Evolutionary conservation across 2,113 vertebrate species (phyloP), one percentile per base, ranked within the genome.

Genomic region (Lanius ludovicianus): DNA sequence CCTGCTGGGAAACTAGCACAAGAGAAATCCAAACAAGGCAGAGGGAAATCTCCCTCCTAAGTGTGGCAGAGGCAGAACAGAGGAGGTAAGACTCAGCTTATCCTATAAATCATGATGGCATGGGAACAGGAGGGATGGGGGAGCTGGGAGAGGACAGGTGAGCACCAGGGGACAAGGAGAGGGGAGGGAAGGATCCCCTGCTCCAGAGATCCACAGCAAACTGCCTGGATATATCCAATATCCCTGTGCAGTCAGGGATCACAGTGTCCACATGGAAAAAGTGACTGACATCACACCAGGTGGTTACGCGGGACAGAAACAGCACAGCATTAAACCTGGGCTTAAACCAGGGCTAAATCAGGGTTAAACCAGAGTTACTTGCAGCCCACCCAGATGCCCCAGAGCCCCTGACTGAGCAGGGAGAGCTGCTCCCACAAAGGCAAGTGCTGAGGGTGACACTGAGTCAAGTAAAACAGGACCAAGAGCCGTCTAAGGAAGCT

Each of bases 221-320:
- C 19, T 62, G 28, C 30, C 47, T 1, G 3, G 31, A 55, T 69
- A 27, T 7, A 47, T 18, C 78, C 53, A 25, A 25, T 10, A 28
- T 30, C 39, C n/a, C 53, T 17, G 23, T 4, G 44, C 39, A 37
- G 15, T 7, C 35, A 28, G 39, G 42, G 22, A 10, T 15, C 28
- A 44, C 73, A 68, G 13, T 2, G 13, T 11, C 46, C 69, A 5
- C 9, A 6, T 0, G 6, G 59, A 37, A 44, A 49, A 25, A 22
- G 30, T 0, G 3, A 25, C 57, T 5, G 65, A 65, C 37, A n/a
- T 2, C 31, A 12, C 8, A 2, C 0, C 0, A 56, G 41, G n/a
- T 0, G 21, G 23, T 39, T 0, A 0, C 5, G 1, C 24, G 52
- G 37, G 59, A 35, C 41, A 60, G 50, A 18, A n/a, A 56, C 56